A percentile compares a stretch with the other conserved stretches of the same genome.
Conservation (phyloP, 53 echinoderm and acorn worm genomes). For the Luidia sarsii region DNA sequence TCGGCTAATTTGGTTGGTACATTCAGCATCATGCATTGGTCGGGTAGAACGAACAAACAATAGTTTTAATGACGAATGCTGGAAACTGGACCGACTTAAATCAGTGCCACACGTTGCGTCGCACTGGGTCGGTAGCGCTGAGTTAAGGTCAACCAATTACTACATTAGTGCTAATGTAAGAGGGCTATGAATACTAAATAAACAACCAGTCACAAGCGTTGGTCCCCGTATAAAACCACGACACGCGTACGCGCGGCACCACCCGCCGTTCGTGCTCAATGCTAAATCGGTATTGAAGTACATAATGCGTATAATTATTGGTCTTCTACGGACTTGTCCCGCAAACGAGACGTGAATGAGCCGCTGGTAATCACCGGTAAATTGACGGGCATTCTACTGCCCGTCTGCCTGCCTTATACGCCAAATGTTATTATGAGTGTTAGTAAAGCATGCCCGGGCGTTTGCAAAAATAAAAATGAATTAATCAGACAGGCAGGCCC, state of each 20-base stretch:
- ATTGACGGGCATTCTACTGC: constrained; percentile 48
- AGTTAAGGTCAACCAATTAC: constrained; percentile 60
- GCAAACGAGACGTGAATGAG: constrained; percentile 61
- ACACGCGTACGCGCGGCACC: constrained; percentile 56
- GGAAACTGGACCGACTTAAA: constrained; percentile 53
- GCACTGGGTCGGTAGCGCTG: constrained; percentile 41
- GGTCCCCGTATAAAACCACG: constrained; percentile 50
- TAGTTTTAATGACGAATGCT: constrained; percentile 32
- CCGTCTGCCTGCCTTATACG: constrained; percentile 48
- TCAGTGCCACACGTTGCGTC: constrained; percentile 56
- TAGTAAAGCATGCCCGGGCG: constrained; percentile 45
- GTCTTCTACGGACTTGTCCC: constrained; percentile 41
- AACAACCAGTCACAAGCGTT: constrained; percentile 52
- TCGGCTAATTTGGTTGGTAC: constrained; percentile 43
- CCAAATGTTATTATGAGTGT: constrained; percentile 58
- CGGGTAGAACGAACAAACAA: constrained; percentile 45
- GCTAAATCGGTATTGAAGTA: constrained; percentile 55
- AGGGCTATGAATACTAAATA: constrained; percentile 60
- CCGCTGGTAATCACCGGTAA: constrained; percentile 53
- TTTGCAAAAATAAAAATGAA: constrained; percentile 59
- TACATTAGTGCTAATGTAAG: constrained; percentile 59
- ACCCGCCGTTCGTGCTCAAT: constrained; percentile 50
- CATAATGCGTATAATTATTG: constrained; percentile 61
- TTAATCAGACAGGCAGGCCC: constrained; percentile 47
- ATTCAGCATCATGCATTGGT: constrained; percentile 42